Evolutionary conservation across 37 sponge, comb jelly and placozoan genomes (phyloP).

Genomic region (Tethya wilhelma): DNA sequence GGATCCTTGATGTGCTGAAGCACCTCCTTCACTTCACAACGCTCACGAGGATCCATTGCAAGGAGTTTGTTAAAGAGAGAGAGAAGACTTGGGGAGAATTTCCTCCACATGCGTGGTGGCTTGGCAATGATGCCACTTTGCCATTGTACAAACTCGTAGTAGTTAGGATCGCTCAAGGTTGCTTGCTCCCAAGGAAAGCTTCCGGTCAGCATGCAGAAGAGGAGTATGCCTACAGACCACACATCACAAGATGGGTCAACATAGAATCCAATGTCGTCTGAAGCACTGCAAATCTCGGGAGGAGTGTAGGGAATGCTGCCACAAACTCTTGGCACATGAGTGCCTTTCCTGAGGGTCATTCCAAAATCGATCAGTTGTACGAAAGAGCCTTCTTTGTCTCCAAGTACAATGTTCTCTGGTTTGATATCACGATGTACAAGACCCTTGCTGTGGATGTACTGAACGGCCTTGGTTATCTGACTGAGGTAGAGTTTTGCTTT

Average conservation of each 20-base stretch:
- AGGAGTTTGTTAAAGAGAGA: conserved; percentile 85
- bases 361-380: conserved; percentile 93
- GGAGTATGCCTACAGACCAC: conserved; percentile 93
- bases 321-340: conserved; percentile 83
- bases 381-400: conserved; percentile 59
- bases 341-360: conserved; percentile 89
- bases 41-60: conserved; percentile 68
- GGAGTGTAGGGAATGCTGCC: conserved; percentile 97
- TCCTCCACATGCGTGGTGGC: conserved; percentile 82
- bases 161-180: conserved; percentile 88
- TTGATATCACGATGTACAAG: conserved; percentile 95
- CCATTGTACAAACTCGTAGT: conserved; percentile 87
- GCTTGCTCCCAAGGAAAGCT: conserved; percentile 96
- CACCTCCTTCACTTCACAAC: conserved; percentile 76
- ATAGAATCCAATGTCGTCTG: conserved; percentile 77
- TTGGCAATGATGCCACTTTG: conserved; percentile 55
- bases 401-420: conserved; percentile 93
- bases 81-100: conserved; percentile 78
- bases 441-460: conserved; percentile 89
- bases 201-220: conserved; percentile 96
- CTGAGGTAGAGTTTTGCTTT: conserved; percentile 61
- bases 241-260: conserved; percentile 85
- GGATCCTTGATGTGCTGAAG: conserved; percentile 69
- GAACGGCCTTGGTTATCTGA: conserved; percentile 83
- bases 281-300: conserved; percentile 93